phyloP scores from a whole-genome alignment of 2,888 invertebrate species.

The Oligia latruncula region DNA sequence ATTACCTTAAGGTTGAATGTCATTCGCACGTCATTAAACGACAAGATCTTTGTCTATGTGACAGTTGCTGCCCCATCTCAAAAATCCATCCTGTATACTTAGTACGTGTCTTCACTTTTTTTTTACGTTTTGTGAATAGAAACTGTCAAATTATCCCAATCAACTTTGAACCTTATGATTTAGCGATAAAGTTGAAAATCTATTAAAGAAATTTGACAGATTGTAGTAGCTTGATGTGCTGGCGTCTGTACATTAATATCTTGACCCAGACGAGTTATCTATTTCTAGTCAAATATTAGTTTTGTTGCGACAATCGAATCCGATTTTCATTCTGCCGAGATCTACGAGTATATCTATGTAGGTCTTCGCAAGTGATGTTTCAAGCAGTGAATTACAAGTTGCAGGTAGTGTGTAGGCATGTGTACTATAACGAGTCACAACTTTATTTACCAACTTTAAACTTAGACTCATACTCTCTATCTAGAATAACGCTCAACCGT shows the following conservation, averaged over 20 bases:
- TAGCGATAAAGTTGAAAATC: too few species aligned
- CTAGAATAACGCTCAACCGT: not conserved
- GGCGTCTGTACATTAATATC: not conserved
- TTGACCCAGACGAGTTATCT: not conserved
- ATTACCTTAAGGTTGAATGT: not conserved
- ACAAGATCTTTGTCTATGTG: not conserved
- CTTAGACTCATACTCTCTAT: not conserved
- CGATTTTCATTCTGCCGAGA: not conserved
- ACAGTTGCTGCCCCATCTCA: not conserved
- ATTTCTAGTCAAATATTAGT: constrained; percentile 28
- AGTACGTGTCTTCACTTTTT: not conserved
- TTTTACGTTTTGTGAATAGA: not conserved
- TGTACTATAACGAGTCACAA: not conserved
- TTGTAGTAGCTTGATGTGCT: too few species aligned
- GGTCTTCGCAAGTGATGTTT: not conserved
- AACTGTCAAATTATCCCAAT: too few species aligned
- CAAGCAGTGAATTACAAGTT: not conserved
- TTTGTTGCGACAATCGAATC: constrained; percentile 8
- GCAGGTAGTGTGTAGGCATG: not conserved
- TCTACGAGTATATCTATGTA: constrained; percentile 6
- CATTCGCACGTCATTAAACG: not conserved
- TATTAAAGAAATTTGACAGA: too few species aligned
- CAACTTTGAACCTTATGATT: too few species aligned
- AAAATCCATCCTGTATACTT: not conserved
- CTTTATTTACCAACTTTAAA: not conserved